These are phyloP conservation scores for Drosophila lacertosa DNA, from an alignment of 1,140 invertebrate species.

Conservation along the genomic window DNA sequence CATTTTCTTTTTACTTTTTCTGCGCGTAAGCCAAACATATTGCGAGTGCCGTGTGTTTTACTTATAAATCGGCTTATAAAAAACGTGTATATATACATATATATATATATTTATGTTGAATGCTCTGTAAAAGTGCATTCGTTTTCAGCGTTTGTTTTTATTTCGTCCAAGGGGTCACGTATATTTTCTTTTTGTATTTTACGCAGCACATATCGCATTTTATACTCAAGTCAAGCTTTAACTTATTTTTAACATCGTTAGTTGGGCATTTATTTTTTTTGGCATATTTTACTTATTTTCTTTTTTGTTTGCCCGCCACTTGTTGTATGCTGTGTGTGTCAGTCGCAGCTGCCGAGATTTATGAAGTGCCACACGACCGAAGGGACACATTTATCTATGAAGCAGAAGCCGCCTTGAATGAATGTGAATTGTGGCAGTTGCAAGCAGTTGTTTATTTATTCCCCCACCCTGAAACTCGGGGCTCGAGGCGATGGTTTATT, in stretches of 20 bases:
- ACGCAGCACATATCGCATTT: slow-evolving; percentile 54
- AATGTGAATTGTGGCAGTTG: slow-evolving; percentile 17
- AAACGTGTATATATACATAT: too few relatives aligned
- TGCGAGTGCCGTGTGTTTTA: slow-evolving; percentile 65
- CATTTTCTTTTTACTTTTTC: slow-evolving; percentile 6
- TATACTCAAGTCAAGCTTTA: slow-evolving; percentile 44
- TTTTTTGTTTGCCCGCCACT: slow-evolving; percentile 55
- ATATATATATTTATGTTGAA: neutral
- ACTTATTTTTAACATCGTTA: slow-evolving; percentile 75
- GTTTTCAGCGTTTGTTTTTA: slow-evolving; percentile 25
- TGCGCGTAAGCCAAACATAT: slow-evolving; percentile 71
- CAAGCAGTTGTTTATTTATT: slow-evolving; percentile 37
- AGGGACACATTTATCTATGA: slow-evolving; percentile 58
- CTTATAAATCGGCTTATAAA: slow-evolving; percentile 80
- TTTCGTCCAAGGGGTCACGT: slow-evolving; percentile 40
- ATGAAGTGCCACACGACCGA: slow-evolving; percentile 71
- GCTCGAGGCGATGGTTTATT: slow-evolving; percentile 12
- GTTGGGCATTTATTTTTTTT: slow-evolving; percentile 25
- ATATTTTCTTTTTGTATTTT: slow-evolving; percentile 48
- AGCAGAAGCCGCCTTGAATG: slow-evolving; percentile 10
- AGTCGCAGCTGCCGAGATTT: slow-evolving; percentile 76
- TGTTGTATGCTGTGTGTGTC: slow-evolving; percentile 70
- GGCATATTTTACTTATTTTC: neutral
- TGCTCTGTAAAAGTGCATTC: slow-evolving; percentile 50
- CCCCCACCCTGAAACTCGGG: too few relatives aligned